These are phyloP conservation scores for Pantherophis guttatus DNA, from an alignment of 2,113 vertebrate genomes.

Conservation along the genomic window DNA sequence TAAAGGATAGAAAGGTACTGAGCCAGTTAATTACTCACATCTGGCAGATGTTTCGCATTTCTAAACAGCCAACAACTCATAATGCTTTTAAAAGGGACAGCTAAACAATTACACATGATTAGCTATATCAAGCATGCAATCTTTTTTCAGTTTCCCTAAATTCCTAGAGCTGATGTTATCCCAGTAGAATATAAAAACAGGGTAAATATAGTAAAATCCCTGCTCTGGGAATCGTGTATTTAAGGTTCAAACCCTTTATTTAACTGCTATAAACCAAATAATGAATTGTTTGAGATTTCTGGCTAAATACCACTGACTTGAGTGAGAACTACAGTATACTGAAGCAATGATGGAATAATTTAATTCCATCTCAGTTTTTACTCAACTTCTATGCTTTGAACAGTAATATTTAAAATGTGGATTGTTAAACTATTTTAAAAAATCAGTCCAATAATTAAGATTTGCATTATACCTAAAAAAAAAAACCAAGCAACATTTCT, in stretches of 20 bases:
- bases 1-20: slow-evolving; percentile 50
- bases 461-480: slow-evolving; percentile 49
- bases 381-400: slow-evolving; percentile 43
- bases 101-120: slow-evolving; percentile 7
- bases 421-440: slow-evolving; percentile 57
- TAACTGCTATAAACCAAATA: slow-evolving; percentile 40
- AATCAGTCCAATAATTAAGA: slow-evolving; percentile 60
- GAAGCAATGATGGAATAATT: slow-evolving; percentile 43
- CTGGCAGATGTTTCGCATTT: slow-evolving; percentile 62
- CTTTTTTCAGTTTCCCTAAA: slow-evolving; percentile 16
- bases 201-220: slow-evolving; percentile 13
- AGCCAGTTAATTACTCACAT: slow-evolving; percentile 57
- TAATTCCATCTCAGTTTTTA: slow-evolving; percentile 45
- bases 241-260: slow-evolving; percentile 31
- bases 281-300: slow-evolving; percentile 36
- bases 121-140: slow-evolving; percentile 36
- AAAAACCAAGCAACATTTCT: slow-evolving; percentile 50
- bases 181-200: background rate
- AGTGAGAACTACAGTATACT: slow-evolving; percentile 33
- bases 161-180: slow-evolving; percentile 34
- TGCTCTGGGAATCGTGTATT: slow-evolving; percentile 20
- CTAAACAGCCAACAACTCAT: slow-evolving; percentile 51
- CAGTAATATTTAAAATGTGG: slow-evolving; percentile 61
- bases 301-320: slow-evolving; percentile 33
- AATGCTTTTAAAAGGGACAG: slow-evolving; percentile 44